Evolutionary conservation across 2,113 vertebrate species (phyloP).

Genomic region (Piprites chloris): DNA sequence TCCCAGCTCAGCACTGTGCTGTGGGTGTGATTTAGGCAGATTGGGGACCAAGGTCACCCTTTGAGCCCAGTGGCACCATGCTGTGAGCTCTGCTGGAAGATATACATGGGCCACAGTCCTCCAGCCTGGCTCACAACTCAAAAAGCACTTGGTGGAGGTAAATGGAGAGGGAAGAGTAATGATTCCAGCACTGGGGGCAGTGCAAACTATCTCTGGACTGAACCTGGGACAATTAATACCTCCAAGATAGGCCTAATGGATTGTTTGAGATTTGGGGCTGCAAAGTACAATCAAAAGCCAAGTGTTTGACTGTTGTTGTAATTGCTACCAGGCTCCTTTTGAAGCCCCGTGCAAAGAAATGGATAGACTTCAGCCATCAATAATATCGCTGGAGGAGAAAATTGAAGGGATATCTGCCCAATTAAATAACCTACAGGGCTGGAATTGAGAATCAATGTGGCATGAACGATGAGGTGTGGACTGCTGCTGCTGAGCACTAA

Average conservation of each 20-base stretch:
- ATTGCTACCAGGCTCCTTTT: constrained; percentile 31
- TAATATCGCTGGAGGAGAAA: constrained; percentile 61
- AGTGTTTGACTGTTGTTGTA: background rate
- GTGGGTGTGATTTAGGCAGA: background rate
- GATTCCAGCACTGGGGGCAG: background rate
- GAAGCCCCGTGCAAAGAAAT: background rate
- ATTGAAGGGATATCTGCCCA: constrained; percentile 66
- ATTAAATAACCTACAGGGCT: constrained; percentile 52
- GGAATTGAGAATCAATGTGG: constrained; percentile 58
- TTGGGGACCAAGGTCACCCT: background rate
- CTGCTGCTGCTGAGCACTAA: background rate
- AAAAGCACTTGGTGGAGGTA: background rate
- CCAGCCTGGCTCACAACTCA: background rate
- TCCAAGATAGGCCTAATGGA: background rate
- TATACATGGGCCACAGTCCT: background rate
- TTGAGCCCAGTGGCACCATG: accelerated
- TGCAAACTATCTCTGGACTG: background rate
- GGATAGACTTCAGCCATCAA: constrained; percentile 37
- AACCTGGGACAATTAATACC: background rate
- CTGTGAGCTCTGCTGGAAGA: background rate
- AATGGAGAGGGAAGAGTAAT: background rate
- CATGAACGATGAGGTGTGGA: constrained; percentile 26
- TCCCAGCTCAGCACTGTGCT: accelerated
- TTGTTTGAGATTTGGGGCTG: constrained; percentile 8
- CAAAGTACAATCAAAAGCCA: background rate